Evolutionary conservation across 1,140 invertebrate species (phyloP).

Genomic region (Drosophila suzukii): DNA sequence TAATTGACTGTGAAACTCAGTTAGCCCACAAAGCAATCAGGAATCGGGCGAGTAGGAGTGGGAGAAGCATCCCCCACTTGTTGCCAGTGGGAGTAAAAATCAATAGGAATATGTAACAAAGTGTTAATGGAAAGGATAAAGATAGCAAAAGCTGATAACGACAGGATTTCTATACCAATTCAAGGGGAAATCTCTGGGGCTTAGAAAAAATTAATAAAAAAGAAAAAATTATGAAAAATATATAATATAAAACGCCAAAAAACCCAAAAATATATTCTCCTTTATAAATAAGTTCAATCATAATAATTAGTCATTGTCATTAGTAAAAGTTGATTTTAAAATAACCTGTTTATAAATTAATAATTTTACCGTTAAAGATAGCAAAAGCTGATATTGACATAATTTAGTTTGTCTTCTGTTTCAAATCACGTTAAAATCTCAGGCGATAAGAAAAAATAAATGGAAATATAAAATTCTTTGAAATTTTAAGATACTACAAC

Average conservation of each 20-base stretch:
- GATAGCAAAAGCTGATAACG: background rate
- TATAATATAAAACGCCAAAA: background rate
- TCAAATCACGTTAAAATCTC: too few relatives aligned
- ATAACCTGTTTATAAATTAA: background rate
- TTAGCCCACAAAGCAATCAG: constrained; percentile 17
- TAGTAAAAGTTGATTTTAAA: background rate
- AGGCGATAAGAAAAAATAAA: too few relatives aligned
- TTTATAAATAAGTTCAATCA: too few relatives aligned
- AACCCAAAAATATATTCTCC: too few relatives aligned
- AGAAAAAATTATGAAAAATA: background rate
- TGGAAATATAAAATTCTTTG: too few relatives aligned
- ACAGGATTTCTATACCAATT: background rate
- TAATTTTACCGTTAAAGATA: background rate
- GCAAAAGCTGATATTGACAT: too few relatives aligned
- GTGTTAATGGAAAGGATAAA: constrained; percentile 1
- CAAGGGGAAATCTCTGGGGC: background rate
- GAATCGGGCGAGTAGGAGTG: background rate
- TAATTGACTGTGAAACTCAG: constrained; percentile 52
- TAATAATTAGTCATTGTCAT: too few relatives aligned
- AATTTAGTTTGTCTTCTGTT: too few relatives aligned
- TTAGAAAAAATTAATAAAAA: background rate
- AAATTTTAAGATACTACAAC: too few relatives aligned
- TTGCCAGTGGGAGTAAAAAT: constrained; percentile 33
- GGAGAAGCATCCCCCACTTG: constrained; percentile 11
- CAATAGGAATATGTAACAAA: constrained; percentile 35